Evolutionary conservation across 2,797 vertebrate genomes (phyloP), one percentile per base, ranked within the genome.

Genomic region (Pipistrellus pygmaeus): DNA sequence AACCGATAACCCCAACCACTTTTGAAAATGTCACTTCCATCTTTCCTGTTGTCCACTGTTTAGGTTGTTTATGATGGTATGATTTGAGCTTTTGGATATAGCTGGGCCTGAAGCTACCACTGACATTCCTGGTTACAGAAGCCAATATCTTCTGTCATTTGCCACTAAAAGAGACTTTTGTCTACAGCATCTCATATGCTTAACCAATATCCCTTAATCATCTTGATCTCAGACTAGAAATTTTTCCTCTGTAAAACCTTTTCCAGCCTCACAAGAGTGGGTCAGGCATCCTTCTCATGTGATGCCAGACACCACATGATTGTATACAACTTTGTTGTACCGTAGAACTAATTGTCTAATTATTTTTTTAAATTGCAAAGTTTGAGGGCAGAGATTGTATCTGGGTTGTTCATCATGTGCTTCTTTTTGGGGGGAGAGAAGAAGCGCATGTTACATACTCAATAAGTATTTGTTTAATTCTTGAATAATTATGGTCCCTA

Each of bases 401-500:
- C 15, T 60, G 41, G 66, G 13, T 32, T 53, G 35, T 48, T 76
- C 6, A 55, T 8, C 11, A 9, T 3, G 35, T 7, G 32, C 13
- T 92, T 7, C 76, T 8, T 88, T 91, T 73, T 66, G 21, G 13
- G 20, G 53, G 20, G 53, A 57, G 15, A 21, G 53, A 8, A 20
- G 64, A 87, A 64, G 25, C 25, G 0, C 2, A 27, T 32, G 0
- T 66, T 72, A 83, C 8, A 85, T 78, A 66, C 8, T 66, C 10
- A 88, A 62, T 68, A 53, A 41, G 71, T 27, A 80, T 13, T 83
- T 73, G 17, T n/a, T 93, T 80, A 78, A 78, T 38, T 92, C 17
- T 92, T 93, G 15, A 53, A 55, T 85, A 72, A 72, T 87, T 87
- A 53, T 85, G 12, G 32, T 27, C 14, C 20, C 35, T 87, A 80